phyloP scores from a whole-genome alignment of 92 coral and sea anemone species.

The Actinernus sp. region DNA sequence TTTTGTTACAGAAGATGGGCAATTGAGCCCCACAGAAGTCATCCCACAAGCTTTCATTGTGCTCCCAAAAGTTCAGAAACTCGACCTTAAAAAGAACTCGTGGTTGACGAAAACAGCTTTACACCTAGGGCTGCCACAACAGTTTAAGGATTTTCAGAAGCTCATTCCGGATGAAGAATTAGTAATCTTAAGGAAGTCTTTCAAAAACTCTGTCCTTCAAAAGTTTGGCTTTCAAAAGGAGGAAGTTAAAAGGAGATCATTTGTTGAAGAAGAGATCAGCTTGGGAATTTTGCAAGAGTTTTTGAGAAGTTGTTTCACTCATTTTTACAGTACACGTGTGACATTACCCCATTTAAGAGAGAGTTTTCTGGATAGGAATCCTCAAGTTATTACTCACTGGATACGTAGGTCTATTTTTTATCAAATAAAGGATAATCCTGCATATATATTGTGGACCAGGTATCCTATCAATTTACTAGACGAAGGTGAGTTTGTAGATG shows the following conservation, averaged over 20 bases:
- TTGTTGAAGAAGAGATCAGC: background rate
- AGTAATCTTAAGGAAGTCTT: background rate
- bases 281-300: background rate
- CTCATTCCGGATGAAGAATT: background rate
- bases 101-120: background rate
- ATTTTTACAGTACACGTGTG: background rate
- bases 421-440: background rate
- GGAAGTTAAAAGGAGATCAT: background rate
- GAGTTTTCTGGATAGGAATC: background rate
- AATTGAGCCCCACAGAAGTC: background rate
- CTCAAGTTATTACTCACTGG: conserved; percentile 7
- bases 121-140: background rate
- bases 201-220: background rate
- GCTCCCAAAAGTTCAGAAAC: background rate
- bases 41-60: background rate
- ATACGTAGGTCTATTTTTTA: background rate
- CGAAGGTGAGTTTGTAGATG: no score
- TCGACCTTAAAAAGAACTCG: background rate
- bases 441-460: background rate
- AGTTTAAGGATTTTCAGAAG: background rate
- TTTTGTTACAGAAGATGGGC: no score
- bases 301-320: background rate
- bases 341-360: background rate
- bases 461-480: background rate
- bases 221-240: conserved; percentile 3